Evolutionary conservation across 2,888 invertebrate genomes (phyloP).

Genomic region (Auanema sp.): DNA sequence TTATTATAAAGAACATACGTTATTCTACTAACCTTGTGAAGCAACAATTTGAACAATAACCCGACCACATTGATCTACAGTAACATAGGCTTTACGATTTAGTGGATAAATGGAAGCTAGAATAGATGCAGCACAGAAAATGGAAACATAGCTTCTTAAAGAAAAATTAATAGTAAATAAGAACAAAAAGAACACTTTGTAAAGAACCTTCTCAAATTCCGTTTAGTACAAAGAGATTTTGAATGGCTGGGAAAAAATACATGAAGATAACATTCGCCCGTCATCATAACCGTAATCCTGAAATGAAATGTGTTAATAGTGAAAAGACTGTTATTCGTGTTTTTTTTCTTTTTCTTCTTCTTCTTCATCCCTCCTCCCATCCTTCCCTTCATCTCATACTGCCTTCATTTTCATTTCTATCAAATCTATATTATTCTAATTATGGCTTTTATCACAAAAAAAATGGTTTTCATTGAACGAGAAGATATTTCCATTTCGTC

Average conservation of each 20-base stretch:
- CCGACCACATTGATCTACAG: constrained; percentile 30
- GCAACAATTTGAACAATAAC: constrained; percentile 43
- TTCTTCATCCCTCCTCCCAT: too few species aligned
- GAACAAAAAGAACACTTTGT: constrained; percentile 19
- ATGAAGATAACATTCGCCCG: constrained; percentile 57
- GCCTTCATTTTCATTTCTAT: too few species aligned
- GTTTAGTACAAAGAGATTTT: constrained; percentile 52
- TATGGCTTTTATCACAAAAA: constrained; percentile 4
- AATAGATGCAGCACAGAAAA: constrained; percentile 32
- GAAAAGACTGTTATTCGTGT: not conserved
- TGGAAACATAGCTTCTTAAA: constrained; percentile 28
- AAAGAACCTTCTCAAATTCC: constrained; percentile 44
- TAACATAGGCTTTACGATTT: constrained; percentile 44
- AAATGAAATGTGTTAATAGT: not conserved
- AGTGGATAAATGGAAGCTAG: constrained; percentile 53
- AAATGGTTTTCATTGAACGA: not conserved
- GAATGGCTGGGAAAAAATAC: constrained; percentile 56
- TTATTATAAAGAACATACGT: not conserved
- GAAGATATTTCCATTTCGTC: not conserved
- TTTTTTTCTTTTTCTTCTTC: constrained; percentile 5
- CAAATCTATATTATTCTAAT: not conserved
- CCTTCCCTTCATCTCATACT: not conserved
- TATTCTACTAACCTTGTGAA: constrained; percentile 32
- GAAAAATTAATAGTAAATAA: not conserved
- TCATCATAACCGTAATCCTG: constrained; percentile 58